A percentile compares a stretch with the other conserved stretches of the same genome.
Conservation (phyloP, 2,113 vertebrate species). For the Myotis yumanensis region DNA sequence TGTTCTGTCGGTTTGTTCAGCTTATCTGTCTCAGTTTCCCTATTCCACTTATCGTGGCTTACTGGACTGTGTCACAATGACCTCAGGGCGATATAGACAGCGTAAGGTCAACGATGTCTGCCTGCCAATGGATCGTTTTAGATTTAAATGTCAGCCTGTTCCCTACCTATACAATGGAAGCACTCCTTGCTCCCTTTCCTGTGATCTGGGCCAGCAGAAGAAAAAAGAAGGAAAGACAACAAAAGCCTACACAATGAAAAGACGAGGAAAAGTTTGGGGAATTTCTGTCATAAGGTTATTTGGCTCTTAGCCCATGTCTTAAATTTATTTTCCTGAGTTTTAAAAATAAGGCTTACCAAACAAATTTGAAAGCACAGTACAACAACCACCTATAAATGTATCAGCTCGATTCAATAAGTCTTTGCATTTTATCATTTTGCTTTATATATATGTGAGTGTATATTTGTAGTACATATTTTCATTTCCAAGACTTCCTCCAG, state of each 20-base stretch:
- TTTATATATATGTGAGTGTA: not conserved
- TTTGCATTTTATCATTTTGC: not conserved
- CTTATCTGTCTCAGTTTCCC: too few species aligned
- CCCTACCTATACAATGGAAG: not conserved
- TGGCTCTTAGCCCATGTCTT: not conserved
- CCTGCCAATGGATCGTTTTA: not conserved
- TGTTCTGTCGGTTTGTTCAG: too few species aligned
- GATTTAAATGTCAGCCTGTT: not conserved
- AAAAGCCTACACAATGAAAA: not conserved
- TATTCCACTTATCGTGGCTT: too few species aligned
- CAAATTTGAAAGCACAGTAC: not conserved
- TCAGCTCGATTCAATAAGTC: not conserved
- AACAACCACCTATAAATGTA: not conserved
- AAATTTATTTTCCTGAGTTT: not conserved
- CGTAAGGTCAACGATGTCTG: not conserved
- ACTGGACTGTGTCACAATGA: not conserved
- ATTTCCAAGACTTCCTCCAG: not conserved
- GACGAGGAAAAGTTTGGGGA: conserved; percentile 50
- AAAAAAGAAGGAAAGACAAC: not conserved
- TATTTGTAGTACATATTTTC: not conserved
- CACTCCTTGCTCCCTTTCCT: not conserved
- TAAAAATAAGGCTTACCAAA: not conserved
- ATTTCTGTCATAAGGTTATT: conserved; percentile 35
- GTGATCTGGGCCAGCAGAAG: not conserved
- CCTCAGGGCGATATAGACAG: not conserved